Conservation (phyloP, 2,113 vertebrate genomes). For the Egretta garzetta region DNA sequence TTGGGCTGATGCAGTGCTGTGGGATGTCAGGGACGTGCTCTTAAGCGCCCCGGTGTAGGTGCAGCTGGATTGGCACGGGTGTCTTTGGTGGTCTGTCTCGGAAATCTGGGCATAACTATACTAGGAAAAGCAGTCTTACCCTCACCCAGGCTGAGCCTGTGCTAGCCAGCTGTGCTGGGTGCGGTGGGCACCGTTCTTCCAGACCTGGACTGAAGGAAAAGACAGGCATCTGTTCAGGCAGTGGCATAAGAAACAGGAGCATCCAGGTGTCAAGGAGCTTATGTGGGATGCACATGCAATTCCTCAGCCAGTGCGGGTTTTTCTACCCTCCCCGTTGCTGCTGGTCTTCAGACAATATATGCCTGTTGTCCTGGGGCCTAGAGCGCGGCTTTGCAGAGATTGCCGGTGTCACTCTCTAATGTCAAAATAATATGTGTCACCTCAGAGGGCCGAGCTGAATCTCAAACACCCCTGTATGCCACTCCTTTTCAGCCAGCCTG, state of each 20-base stretch:
- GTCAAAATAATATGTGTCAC: not conserved
- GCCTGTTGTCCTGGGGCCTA: not conserved
- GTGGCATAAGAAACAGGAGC: not conserved
- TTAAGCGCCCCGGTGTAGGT: not conserved
- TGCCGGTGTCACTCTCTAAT: not conserved
- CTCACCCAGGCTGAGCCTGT: not conserved
- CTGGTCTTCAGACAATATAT: not conserved
- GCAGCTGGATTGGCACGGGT: not conserved
- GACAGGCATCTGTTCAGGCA: not conserved
- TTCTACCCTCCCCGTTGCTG: not conserved
- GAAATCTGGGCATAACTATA: not conserved
- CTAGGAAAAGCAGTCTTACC: not conserved
- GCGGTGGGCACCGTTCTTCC: not conserved
- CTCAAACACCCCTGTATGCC: not conserved
- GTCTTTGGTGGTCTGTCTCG: not conserved
- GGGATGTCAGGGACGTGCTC: not conserved
- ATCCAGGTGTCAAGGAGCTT: not conserved
- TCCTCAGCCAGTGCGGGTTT: not conserved
- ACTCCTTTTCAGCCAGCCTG: not conserved
- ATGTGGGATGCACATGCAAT: not conserved
- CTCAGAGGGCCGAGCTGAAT: not conserved
- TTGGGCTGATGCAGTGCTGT: not conserved
- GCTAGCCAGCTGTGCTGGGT: not conserved
- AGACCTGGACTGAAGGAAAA: not conserved
- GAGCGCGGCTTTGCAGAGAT: not conserved